Evolutionary conservation across 2,797 vertebrate genomes (phyloP).

Genomic region (Pelobates cultripes): DNA sequence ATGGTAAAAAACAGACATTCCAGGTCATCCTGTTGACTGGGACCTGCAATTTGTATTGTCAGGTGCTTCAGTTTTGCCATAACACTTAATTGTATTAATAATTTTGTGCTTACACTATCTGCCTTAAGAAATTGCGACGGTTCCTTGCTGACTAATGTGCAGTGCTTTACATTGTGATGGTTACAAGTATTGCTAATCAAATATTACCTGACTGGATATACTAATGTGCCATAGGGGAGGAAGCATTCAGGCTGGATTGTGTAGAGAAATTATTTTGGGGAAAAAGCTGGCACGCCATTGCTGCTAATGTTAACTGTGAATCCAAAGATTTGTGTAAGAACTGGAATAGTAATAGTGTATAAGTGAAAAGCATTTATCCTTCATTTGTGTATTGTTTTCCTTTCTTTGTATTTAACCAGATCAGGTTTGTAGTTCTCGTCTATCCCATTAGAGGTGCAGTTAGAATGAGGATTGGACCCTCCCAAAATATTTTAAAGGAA

Average conservation of each 20-base stretch:
- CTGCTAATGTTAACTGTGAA: slow-evolving; percentile 35
- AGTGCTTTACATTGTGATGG: no score
- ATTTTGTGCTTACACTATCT: background rate
- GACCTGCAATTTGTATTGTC: background rate
- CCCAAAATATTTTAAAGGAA: no score
- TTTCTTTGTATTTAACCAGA: background rate
- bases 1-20: background rate
- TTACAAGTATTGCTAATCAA: no score
- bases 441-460: no score
- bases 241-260: background rate
- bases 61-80: background rate
- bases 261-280: background rate
- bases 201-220: no score
- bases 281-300: slow-evolving; percentile 18
- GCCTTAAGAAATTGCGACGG: background rate
- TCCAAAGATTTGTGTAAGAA: slow-evolving; percentile 26
- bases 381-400: background rate
- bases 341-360: slow-evolving; percentile 2
- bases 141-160: background rate
- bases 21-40: background rate
- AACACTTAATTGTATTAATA: background rate
- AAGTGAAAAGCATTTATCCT: background rate
- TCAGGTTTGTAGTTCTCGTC: background rate
- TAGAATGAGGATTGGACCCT: no score
- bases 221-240: slow-evolving; percentile 21